Base-by-base conservation (phyloP, 37 sponge, comb jelly and placozoan genomes). In the Halisarca cf. caerulea region DNA sequence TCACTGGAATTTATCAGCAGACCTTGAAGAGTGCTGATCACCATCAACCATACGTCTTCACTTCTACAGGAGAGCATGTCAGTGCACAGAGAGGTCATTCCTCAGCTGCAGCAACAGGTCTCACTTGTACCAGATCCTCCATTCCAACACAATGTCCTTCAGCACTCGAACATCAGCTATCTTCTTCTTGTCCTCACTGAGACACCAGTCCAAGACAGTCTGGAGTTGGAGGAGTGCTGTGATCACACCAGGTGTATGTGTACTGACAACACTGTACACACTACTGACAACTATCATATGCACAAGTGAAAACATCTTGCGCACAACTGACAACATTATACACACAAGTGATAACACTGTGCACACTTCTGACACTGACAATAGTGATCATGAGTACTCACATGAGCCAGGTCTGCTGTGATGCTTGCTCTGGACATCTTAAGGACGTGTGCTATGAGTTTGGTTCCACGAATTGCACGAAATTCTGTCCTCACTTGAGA, bases 141-240 rank as follows among this genome's bases (percentile, higher is more conserved):
- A 96, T 81, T 96, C 97, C 78, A 93, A 82, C 8, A 96, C 90
- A 53, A 96, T 89, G 83, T 96, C 88, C 53, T 83, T 59, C 54
- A 93, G 71, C 33, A 96, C 72, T 23, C 84, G 38, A n/a, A 80
- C 53, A 38, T 88, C 73, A 74, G 78, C 66, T 14, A 96, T 80
- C 30, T 66, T 61, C 38, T 59, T 78, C 33, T 35, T 38, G 15
- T 85, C 80, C 51, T n/a, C 40, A 5, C 88, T 90, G 7, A 60
- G 32, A 51, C 90, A 78, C 94, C 94, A 93, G n/a, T 59, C 78
- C 33, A 93, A 58, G 36, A 93, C 58, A 34, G 78, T 57, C 93
- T 93, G 78, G 21, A 58, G 37, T 2, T 43, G 30, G 24, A 2
- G 36, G 0, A 21, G 42, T 25, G 24, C 8, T 14, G 24, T 36